These are phyloP conservation scores for Siphamia tubifer DNA, from an alignment of 2,113 vertebrate genomes.

Conservation along the genomic window DNA sequence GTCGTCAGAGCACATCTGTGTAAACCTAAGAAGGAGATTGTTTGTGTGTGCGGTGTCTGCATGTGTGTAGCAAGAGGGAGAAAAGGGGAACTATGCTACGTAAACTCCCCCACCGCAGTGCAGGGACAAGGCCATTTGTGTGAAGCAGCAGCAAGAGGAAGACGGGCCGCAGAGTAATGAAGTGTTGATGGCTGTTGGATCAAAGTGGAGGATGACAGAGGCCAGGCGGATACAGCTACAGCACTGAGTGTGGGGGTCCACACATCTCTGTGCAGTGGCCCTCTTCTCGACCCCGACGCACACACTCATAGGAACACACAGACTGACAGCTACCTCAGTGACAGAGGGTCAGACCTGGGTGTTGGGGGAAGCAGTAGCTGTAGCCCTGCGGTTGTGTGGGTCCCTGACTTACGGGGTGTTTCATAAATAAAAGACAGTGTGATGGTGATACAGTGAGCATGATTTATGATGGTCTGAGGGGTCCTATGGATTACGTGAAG, in stretches of 20 bases:
- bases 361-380: conserved; percentile 55
- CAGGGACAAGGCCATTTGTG: conserved; percentile 62
- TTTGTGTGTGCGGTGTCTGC: conserved; percentile 5
- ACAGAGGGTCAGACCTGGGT: conserved; percentile 35
- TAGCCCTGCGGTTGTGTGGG: conserved; percentile 32
- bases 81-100: not conserved
- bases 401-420: conserved; percentile 64
- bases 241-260: conserved; percentile 65
- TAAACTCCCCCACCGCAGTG: conserved; percentile 37
- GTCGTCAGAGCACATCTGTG: conserved; percentile 59
- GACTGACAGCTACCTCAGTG: conserved; percentile 33
- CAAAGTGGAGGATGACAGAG: conserved; percentile 69
- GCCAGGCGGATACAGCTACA: conserved; percentile 62
- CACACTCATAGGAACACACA: conserved; percentile 4
- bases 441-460: conserved; percentile 64
- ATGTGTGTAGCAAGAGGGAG: conserved; percentile 1
- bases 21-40: conserved; percentile 35
- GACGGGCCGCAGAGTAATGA: conserved; percentile 71
- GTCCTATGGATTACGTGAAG: conserved; percentile 52
- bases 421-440: conserved; percentile 68
- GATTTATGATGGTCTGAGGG: conserved; percentile 71
- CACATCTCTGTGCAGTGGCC: conserved; percentile 47
- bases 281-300: conserved; percentile 28
- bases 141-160: conserved; percentile 60
- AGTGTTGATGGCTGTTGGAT: conserved; percentile 74